Conservation (phyloP, 2,888 invertebrate species). For the Amiota mariae region DNA sequence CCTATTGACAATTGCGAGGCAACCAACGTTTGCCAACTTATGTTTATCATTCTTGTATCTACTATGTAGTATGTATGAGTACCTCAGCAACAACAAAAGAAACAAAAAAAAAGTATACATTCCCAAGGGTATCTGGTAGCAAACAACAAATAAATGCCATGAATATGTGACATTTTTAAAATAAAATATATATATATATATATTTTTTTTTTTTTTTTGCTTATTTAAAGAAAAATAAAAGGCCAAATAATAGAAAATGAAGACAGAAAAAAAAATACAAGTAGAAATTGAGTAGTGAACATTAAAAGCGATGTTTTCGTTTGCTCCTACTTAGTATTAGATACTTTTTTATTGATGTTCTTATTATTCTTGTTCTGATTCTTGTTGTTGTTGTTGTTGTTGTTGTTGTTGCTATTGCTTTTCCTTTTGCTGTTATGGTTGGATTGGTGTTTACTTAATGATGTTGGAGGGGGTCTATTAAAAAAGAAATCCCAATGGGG, state of each 20-base stretch:
- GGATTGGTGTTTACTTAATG: constrained; percentile 27
- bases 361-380: not conserved
- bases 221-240: constrained; percentile 30
- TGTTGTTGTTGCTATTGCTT: no score
- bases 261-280: constrained; percentile 17
- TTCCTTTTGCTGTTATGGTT: not conserved
- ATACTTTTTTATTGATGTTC: not conserved
- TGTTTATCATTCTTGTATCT: not conserved
- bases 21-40: not conserved
- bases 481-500: constrained; percentile 13
- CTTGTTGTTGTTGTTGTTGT: not conserved
- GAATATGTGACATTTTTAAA: not conserved
- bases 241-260: constrained; percentile 20
- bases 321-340: not conserved
- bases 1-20: not conserved
- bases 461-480: constrained; percentile 11
- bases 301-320: not conserved
- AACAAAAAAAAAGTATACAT: not conserved
- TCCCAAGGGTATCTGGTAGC: constrained; percentile 24
- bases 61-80: no score
- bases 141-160: no score
- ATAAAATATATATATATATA: constrained; percentile 35
- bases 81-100: not conserved
- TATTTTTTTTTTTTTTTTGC: constrained; percentile 49
- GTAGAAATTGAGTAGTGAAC: not conserved